phyloP scores from a whole-genome alignment of 2,888 invertebrate genomes.

The Aleiodes testaceus region DNA sequence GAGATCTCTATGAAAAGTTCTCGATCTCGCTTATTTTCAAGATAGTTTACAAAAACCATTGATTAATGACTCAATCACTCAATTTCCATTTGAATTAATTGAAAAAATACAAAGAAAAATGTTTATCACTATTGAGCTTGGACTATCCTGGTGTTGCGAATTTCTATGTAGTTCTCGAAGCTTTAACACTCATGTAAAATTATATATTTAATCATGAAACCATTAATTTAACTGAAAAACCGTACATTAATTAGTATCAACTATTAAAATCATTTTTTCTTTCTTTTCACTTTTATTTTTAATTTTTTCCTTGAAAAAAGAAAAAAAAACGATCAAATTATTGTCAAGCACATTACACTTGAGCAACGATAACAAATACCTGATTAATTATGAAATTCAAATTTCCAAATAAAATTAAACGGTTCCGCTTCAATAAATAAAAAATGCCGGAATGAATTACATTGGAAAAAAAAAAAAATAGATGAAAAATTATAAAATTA shows the following conservation, averaged over 20 bases:
- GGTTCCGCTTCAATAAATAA: constrained; percentile 13
- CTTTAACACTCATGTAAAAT: constrained; percentile 34
- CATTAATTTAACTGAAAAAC: neutral
- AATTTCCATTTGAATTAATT: neutral
- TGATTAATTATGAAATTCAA: neutral
- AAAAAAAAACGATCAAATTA: constrained; percentile 3
- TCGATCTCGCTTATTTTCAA: too few relatives aligned
- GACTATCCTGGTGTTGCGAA: constrained; percentile 68
- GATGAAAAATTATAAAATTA: constrained; percentile 57
- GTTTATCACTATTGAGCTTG: constrained; percentile 58
- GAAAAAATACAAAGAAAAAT: neutral
- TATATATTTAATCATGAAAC: constrained; percentile 29
- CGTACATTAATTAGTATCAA: constrained; percentile 11
- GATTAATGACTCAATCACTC: too few relatives aligned
- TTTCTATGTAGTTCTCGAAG: constrained; percentile 20
- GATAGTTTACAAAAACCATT: too few relatives aligned
- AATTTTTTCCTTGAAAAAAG: neutral
- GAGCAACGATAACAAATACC: neutral
- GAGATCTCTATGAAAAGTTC: too few relatives aligned
- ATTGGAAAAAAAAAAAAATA: constrained; percentile 9
- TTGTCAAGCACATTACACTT: neutral
- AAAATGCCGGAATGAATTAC: constrained; percentile 9
- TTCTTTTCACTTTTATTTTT: neutral
- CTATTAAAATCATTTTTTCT: too few relatives aligned
- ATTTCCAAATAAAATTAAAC: neutral